phyloP scores from a whole-genome alignment of 2,113 vertebrate genomes.

The Paradisaea rubra region DNA sequence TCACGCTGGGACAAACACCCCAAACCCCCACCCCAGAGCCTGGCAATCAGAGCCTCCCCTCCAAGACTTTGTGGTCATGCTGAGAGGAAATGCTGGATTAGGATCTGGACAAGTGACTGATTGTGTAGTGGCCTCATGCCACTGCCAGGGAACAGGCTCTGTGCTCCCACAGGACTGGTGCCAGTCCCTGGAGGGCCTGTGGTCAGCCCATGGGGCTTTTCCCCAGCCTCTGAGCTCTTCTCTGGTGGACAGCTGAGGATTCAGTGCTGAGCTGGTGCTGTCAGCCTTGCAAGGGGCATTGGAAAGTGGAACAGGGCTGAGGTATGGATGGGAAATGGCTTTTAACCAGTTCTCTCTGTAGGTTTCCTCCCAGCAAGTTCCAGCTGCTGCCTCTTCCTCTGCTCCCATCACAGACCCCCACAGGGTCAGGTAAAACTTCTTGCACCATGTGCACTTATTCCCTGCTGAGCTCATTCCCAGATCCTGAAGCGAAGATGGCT shows the following conservation, averaged over 20 bases:
- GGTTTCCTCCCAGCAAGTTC: neutral
- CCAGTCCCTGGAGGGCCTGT: neutral
- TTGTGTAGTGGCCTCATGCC: neutral
- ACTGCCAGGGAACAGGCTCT: neutral
- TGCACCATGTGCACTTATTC: neutral
- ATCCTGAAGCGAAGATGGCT: neutral
- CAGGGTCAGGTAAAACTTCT: neutral
- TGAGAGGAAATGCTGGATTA: neutral
- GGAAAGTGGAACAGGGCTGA: neutral
- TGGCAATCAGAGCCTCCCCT: neutral
- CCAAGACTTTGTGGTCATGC: rapidly evolving
- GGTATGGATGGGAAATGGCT: neutral
- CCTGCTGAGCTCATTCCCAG: neutral
- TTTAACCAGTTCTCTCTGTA: neutral
- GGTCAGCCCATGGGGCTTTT: neutral
- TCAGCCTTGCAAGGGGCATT: neutral
- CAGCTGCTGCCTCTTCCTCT: neutral
- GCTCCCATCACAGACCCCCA: neutral
- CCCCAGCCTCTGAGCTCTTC: neutral
- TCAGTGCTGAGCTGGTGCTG: neutral
- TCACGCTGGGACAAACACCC: rapidly evolving
- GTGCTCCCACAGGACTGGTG: neutral
- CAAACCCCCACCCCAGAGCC: neutral
- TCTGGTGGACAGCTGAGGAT: neutral
- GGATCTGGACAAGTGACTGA: neutral